A percentile compares a stretch with the other conserved stretches of the same genome.
Evolutionary conservation across 2,888 invertebrate species (phyloP).

Genomic region (Chrysolina oricalcia): DNA sequence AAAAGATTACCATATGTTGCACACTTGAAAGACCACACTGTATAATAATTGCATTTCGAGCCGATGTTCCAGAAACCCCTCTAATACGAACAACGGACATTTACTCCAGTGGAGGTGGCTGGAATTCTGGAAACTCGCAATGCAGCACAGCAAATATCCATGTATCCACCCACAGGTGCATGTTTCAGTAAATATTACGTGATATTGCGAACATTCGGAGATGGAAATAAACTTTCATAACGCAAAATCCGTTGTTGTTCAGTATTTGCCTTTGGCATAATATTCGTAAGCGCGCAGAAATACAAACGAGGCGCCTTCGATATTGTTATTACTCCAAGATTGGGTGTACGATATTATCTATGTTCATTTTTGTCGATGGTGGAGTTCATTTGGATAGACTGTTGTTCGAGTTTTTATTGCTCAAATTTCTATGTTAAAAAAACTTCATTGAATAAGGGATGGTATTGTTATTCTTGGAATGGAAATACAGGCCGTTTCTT

Average conservation of each 20-base stretch:
- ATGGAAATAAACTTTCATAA: neutral
- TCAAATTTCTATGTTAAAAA: neutral
- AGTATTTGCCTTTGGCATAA: neutral
- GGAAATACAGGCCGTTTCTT: neutral
- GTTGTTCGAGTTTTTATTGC: constrained; percentile 11
- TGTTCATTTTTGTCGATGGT: neutral
- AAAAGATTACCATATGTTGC: too few relatives aligned
- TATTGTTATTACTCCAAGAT: constrained; percentile 1
- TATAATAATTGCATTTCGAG: too few relatives aligned
- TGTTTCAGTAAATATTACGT: constrained; percentile 1
- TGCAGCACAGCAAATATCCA: too few relatives aligned
- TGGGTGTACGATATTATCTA: constrained; percentile 4
- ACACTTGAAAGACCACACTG: too few relatives aligned
- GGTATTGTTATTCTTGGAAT: neutral
- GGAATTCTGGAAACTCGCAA: too few relatives aligned
- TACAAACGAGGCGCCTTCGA: neutral
- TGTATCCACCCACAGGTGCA: neutral
- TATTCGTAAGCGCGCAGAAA: neutral
- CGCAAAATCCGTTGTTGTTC: neutral
- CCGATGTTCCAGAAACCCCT: too few relatives aligned
- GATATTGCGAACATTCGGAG: neutral
- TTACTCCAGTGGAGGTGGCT: too few relatives aligned
- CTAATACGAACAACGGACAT: too few relatives aligned
- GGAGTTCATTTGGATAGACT: neutral
- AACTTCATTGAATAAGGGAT: neutral